Evolutionary conservation across 2,888 invertebrate genomes (phyloP).

Genomic region (Morinoia aosen): DNA sequence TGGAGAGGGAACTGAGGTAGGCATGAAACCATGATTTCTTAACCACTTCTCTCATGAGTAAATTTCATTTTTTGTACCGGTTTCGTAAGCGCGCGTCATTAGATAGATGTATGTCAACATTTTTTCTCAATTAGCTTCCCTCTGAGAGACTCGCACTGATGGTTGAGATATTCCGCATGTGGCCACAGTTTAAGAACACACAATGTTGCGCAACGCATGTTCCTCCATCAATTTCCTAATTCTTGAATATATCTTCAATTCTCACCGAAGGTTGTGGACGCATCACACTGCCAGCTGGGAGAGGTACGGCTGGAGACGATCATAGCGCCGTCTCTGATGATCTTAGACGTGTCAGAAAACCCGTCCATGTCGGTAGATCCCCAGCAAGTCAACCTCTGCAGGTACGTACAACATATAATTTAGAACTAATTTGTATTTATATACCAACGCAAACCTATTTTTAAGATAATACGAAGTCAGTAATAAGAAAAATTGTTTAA

Average conservation of each 20-base stretch:
- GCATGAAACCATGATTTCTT: not conserved
- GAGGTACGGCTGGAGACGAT: constrained; percentile 60
- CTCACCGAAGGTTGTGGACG: constrained; percentile 59
- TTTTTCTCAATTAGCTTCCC: not conserved
- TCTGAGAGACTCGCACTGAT: not conserved
- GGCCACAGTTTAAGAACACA: not conserved
- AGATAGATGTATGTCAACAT: not conserved
- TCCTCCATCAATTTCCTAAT: not conserved
- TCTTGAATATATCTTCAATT: not conserved
- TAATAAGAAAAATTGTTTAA: not conserved
- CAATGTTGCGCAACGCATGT: not conserved
- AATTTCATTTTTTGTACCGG: not conserved
- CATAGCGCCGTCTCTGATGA: constrained; percentile 61
- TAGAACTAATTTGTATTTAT: no score
- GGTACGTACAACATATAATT: constrained; percentile 47
- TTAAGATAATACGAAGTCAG: not conserved
- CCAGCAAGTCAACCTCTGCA: constrained; percentile 61
- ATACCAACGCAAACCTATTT: no score
- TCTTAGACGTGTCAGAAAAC: constrained; percentile 62
- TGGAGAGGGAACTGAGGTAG: not conserved
- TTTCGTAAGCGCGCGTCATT: not conserved
- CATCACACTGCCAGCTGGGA: constrained; percentile 61
- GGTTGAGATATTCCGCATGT: not conserved
- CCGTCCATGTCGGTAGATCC: constrained; percentile 62
- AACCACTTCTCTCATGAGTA: not conserved